A percentile compares a stretch with the other conserved stretches of the same genome.
phyloP scores from a whole-genome alignment of 2,113 vertebrate genomes.

The Phrynosoma platyrhinos region DNA sequence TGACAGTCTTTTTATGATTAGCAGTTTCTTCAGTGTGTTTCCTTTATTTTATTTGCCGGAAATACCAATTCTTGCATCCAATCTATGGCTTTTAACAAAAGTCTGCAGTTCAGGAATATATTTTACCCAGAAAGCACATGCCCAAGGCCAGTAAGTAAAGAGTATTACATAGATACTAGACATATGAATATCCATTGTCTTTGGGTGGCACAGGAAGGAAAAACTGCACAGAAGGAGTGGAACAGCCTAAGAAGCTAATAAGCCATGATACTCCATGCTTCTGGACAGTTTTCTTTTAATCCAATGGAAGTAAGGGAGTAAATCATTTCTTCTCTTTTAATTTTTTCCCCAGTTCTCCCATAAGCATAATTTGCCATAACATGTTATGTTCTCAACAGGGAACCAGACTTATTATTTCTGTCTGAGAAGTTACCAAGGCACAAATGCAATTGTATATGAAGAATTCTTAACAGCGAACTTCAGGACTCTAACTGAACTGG shows the following conservation, averaged over 20 bases:
- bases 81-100: not conserved
- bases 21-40: conserved; percentile 42
- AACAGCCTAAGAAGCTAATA: not conserved
- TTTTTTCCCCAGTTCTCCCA: not conserved
- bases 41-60: conserved; percentile 44
- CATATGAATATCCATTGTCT: not conserved
- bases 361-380: not conserved
- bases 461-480: not conserved
- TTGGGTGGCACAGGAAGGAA: conserved; percentile 4
- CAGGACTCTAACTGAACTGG: not conserved
- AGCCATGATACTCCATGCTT: not conserved
- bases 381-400: not conserved
- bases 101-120: not conserved
- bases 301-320: not conserved
- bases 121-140: not conserved
- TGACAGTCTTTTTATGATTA: conserved; percentile 70
- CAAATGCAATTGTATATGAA: not conserved
- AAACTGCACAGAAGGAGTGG: not conserved
- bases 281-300: not conserved
- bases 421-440: not conserved
- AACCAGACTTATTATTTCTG: not conserved
- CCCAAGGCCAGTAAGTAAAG: not conserved
- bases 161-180: not conserved
- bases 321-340: not conserved
- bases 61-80: not conserved